Evolutionary conservation across 2,113 vertebrate species (phyloP).

Genomic region (Tupaia chinensis): DNA sequence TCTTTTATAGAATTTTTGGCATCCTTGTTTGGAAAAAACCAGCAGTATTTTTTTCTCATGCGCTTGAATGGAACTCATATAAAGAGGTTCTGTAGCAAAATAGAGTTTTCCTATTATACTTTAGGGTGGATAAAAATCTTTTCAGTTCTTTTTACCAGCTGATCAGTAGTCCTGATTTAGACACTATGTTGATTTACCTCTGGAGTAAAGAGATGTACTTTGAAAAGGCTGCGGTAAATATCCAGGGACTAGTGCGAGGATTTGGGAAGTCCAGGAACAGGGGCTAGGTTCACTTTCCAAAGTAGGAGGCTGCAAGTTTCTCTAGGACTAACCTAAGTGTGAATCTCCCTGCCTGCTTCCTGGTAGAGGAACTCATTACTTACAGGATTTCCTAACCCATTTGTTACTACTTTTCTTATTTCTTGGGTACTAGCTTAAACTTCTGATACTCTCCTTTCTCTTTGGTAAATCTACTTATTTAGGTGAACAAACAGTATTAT

Average conservation of each 20-base stretch:
- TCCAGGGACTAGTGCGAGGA: background rate
- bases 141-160: constrained; percentile 35
- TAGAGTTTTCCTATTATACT: background rate
- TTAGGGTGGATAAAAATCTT: background rate
- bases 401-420: constrained; percentile 41
- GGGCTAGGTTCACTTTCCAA: background rate
- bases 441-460: background rate
- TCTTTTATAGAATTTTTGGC: constrained; percentile 44
- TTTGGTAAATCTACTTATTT: constrained; percentile 6
- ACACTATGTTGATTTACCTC: constrained; percentile 26
- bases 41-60: background rate
- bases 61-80: constrained; percentile 29
- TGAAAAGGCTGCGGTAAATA: constrained; percentile 1
- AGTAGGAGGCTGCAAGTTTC: background rate
- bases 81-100: background rate
- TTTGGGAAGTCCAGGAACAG: background rate
- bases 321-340: background rate
- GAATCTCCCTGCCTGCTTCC: background rate
- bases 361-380: background rate
- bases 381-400: background rate
- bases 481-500: background rate
- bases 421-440: background rate
- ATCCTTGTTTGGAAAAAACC: constrained; percentile 39
- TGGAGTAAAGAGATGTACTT: background rate
- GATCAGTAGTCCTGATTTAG: constrained; percentile 37